Conservation (phyloP, 2,888 invertebrate genomes). For the Melanostoma scalare region DNA sequence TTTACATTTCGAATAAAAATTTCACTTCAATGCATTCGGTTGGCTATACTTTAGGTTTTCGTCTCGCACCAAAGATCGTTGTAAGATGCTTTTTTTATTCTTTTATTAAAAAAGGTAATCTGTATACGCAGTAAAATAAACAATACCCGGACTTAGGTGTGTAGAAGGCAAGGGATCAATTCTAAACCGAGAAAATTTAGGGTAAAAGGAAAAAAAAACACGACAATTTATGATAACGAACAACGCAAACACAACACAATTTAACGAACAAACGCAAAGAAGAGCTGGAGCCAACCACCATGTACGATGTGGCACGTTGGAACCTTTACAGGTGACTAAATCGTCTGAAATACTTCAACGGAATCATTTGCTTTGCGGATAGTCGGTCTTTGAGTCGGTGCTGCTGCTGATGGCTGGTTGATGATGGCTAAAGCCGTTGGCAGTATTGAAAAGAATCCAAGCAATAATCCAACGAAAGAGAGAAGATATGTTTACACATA, state of each 20-base stretch:
- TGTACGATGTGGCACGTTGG: constrained; percentile 78
- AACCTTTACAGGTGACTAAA: constrained; percentile 79
- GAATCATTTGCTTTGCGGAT: constrained; percentile 54
- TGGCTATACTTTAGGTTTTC: constrained; percentile 25
- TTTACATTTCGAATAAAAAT: constrained; percentile 54
- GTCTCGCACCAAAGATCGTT: constrained; percentile 58
- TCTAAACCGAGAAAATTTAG: constrained; percentile 19
- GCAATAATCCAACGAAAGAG: constrained; percentile 62
- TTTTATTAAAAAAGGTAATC: constrained; percentile 59
- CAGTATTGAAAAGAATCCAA: constrained; percentile 38
- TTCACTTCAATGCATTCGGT: constrained; percentile 53
- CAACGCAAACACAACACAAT: constrained; percentile 69
- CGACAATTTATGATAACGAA: constrained; percentile 55
- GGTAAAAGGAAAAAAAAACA: constrained; percentile 18
- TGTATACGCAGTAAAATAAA: constrained; percentile 34
- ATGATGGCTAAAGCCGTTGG: constrained; percentile 55
- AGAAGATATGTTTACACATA: constrained; percentile 27
- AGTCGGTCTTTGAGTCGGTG: constrained; percentile 35
- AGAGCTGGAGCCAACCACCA: constrained; percentile 70
- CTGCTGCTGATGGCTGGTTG: constrained; percentile 36
- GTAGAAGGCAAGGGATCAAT: constrained; percentile 24
- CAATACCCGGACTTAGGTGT: constrained; percentile 20
- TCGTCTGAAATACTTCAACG: constrained; percentile 62
- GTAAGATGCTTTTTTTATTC: constrained; percentile 23
- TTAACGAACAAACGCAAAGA: constrained; percentile 69